Conservation (phyloP, 2,888 invertebrate genomes). For the Zygogramma bicolorata region DNA sequence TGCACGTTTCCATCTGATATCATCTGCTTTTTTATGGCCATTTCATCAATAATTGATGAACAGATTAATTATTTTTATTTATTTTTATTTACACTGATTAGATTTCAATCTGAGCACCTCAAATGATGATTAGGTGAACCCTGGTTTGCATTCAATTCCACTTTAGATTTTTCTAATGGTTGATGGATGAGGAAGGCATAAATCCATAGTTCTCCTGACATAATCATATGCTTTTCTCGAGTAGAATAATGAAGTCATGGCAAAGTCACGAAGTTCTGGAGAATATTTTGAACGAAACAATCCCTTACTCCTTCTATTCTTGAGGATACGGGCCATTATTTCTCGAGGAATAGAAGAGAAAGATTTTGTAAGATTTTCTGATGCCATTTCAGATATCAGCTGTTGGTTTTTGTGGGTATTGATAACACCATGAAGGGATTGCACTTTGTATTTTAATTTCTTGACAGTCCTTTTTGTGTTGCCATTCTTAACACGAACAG, state of each 20-base stretch:
- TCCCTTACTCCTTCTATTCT: not conserved
- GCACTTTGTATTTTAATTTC: not conserved
- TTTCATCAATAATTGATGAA: too few relatives aligned
- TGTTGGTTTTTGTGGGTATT: not conserved
- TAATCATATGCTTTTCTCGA: slow-evolving; percentile 36
- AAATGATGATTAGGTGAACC: slow-evolving; percentile 13
- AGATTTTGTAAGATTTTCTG: slow-evolving; percentile 1
- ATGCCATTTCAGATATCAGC: slow-evolving; percentile 12
- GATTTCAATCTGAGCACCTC: slow-evolving; percentile 3
- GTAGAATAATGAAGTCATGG: slow-evolving; percentile 33
- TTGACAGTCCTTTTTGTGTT: not conserved
- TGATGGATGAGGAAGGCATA: slow-evolving; percentile 21
- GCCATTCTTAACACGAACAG: not conserved
- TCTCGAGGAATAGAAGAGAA: slow-evolving; percentile 3
- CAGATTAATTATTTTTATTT: slow-evolving; percentile 8
- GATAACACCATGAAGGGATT: not conserved
- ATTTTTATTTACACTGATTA: not conserved
- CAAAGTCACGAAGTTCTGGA: slow-evolving; percentile 28
- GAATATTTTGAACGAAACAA: not conserved
- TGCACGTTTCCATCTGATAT: not conserved
- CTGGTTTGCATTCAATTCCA: slow-evolving; percentile 14
- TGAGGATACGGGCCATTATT: not conserved
- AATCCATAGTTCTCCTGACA: slow-evolving; percentile 26
- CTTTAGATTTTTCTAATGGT: slow-evolving; percentile 23
- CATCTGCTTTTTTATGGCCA: too few relatives aligned